Percentiles rank a stretch among this genome's conserved stretches.
Evolutionary conservation across 2,797 vertebrate genomes (phyloP).

Genomic region (Silurus lanzhouensis): DNA sequence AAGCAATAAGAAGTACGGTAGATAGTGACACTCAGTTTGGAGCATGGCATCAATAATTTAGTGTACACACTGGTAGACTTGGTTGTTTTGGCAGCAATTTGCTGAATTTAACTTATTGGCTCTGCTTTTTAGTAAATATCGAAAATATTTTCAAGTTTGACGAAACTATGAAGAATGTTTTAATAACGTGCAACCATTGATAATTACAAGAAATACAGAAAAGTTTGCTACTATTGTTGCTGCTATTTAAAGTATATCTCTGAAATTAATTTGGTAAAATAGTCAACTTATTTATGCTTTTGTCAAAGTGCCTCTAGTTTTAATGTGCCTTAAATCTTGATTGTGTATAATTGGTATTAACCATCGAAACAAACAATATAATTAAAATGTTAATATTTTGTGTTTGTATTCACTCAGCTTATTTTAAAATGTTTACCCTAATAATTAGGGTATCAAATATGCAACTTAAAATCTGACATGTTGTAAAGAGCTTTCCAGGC

Average conservation of each 20-base stretch:
- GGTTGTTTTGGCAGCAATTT: not conserved
- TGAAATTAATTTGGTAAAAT: not conserved
- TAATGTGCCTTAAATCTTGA: not conserved
- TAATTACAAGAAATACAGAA: not conserved
- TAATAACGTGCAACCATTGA: not conserved
- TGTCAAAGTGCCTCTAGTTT: not conserved
- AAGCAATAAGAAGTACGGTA: not conserved
- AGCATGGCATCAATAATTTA: not conserved
- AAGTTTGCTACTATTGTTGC: not conserved
- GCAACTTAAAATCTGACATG: no score
- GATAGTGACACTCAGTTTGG: not conserved
- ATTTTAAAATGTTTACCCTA: not conserved
- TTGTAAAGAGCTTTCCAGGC: no score
- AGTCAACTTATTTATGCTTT: not conserved
- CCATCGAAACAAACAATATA: not conserved
- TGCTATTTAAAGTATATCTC: not conserved
- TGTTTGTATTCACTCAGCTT: not conserved
- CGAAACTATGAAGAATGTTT: not conserved
- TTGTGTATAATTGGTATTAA: not conserved
- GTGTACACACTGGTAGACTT: not conserved
- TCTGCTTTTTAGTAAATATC: not conserved
- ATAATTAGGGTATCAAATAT: no score
- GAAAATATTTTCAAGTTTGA: not conserved
- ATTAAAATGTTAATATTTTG: not conserved
- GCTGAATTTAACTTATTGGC: not conserved